Percentiles rank a stretch among this genome's conserved stretches.
These are phyloP conservation scores for Myxocyprinus asiaticus DNA, from an alignment of 2,113 vertebrate species.

Conservation along the genomic window DNA sequence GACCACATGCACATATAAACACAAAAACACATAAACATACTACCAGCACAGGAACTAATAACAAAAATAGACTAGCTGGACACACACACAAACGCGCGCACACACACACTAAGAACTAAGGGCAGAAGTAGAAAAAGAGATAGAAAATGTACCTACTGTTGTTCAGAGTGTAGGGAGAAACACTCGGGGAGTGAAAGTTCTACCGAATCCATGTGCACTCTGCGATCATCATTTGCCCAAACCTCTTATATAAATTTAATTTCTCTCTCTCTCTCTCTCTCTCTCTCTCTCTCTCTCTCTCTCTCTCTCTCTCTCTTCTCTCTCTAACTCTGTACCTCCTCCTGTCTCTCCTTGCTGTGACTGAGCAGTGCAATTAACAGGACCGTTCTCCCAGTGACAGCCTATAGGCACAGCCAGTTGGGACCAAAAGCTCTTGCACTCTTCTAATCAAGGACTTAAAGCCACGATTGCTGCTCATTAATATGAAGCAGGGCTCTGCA, in stretches of 20 bases:
- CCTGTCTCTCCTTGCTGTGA: slow-evolving; percentile 58
- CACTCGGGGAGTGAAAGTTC: slow-evolving; percentile 96
- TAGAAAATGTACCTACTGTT: slow-evolving; percentile 98
- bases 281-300: slow-evolving; percentile 63
- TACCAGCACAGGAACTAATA: slow-evolving; percentile 35
- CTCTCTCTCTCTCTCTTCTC: slow-evolving; percentile 68
- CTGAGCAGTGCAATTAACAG: slow-evolving; percentile 88
- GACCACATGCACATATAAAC: slow-evolving; percentile 60
- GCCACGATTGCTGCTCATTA: slow-evolving; percentile 95
- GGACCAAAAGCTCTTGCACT: slow-evolving; percentile 91
- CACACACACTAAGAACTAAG: slow-evolving; percentile 61
- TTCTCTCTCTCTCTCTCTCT: slow-evolving; percentile 72
- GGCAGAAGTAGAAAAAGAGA: slow-evolving; percentile 61
- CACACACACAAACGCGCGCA: too few species aligned
- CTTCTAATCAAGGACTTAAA: slow-evolving; percentile 99
- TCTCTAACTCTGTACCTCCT: slow-evolving; percentile 28
- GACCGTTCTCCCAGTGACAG: slow-evolving; percentile 78
- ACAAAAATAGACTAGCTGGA: slow-evolving; percentile 15
- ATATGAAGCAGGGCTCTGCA: slow-evolving; percentile 94
- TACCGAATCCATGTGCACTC: slow-evolving; percentile 97
- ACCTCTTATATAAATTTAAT: slow-evolving; percentile 89
- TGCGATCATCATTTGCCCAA: slow-evolving; percentile 86
- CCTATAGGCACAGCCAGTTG: slow-evolving; percentile 85
- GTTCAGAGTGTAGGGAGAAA: slow-evolving; percentile 98
- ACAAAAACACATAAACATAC: slow-evolving; percentile 56